Base-by-base conservation (phyloP, 1,140 invertebrate species). In the Lepidurus apus region DNA sequence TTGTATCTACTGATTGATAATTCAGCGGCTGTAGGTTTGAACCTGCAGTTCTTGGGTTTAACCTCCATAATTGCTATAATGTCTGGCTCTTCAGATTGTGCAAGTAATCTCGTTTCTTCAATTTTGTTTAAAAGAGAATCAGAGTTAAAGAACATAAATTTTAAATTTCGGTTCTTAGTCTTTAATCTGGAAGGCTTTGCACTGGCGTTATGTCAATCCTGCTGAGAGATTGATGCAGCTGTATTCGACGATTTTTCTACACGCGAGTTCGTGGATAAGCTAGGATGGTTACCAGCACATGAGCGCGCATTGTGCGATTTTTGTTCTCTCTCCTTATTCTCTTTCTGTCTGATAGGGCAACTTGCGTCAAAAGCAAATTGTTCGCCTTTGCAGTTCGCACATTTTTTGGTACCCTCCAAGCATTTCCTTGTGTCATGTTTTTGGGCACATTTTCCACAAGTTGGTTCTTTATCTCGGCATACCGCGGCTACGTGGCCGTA, bases 71-170 rank as follows among this genome's bases (percentile, higher is more conserved):
- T 76, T 76, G 75, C 75, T 43, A 76, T 21, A 76, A 76, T 76
- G 43, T 76, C 75, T 21, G 75, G 75, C 34, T 76, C 42, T 42
- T 76, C 75, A 21, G 42, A 42, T 76, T 76, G n/a, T 34, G n/a
- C 43, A 76, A 76, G 34, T 43, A 43, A 5, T 43, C 43, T 76
- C 43, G 75, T 43, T 76, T 76, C 75, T 43, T 76, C 75, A 34
- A 76, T 76, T 42, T 76, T 76, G 75, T 76, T 76, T 76, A 76
- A 76, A 47, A 47, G 45, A 17, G 75, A 76, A 43, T 76, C 75
- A 76, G 75, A n/a, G 75, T 76, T 76, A 21, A 76, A 76, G 42
- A 43, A 76, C 34, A 76, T 24, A 42, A 1, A 76, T 76, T 76
- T 76, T 76, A 76, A 47, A 47, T 47, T 2, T 2, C 45, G 45